Evolutionary conservation across 2,113 vertebrate genomes (phyloP).

Genomic region (Bubo blakistoni): DNA sequence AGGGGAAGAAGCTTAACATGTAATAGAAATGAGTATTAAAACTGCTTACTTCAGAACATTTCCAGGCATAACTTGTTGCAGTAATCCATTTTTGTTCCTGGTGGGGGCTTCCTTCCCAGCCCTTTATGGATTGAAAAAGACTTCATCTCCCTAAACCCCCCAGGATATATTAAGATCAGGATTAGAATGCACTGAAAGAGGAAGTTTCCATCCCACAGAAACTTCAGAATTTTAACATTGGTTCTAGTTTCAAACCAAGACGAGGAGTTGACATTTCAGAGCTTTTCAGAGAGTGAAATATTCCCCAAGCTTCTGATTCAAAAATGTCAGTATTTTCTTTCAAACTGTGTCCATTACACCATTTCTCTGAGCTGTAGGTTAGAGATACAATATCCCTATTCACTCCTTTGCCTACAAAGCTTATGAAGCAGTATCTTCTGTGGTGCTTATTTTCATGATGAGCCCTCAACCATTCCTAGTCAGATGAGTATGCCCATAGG

Average conservation of each 20-base stretch:
- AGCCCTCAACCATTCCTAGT: fast-evolving
- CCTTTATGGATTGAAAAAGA: background rate
- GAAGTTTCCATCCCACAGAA: background rate
- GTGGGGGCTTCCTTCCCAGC: background rate
- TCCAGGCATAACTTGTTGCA: background rate
- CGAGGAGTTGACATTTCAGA: background rate
- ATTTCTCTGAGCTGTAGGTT: background rate
- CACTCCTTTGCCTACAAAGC: background rate
- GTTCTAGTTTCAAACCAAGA: background rate
- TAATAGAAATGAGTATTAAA: slow-evolving; percentile 16
- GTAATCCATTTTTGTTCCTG: background rate
- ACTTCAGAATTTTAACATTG: background rate
- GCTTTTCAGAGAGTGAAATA: background rate
- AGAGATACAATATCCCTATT: background rate
- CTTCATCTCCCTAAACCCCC: background rate
- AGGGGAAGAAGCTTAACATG: background rate
- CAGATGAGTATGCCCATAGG: background rate
- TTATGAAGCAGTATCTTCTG: background rate
- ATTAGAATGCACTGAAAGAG: background rate
- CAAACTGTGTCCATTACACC: background rate
- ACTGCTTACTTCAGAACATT: slow-evolving; percentile 25
- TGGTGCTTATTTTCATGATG: background rate
- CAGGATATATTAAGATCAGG: background rate
- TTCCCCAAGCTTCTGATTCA: background rate
- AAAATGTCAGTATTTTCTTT: background rate